Base-by-base conservation (phyloP, 2,888 invertebrate species). In the Apomyelois bistriatella region DNA sequence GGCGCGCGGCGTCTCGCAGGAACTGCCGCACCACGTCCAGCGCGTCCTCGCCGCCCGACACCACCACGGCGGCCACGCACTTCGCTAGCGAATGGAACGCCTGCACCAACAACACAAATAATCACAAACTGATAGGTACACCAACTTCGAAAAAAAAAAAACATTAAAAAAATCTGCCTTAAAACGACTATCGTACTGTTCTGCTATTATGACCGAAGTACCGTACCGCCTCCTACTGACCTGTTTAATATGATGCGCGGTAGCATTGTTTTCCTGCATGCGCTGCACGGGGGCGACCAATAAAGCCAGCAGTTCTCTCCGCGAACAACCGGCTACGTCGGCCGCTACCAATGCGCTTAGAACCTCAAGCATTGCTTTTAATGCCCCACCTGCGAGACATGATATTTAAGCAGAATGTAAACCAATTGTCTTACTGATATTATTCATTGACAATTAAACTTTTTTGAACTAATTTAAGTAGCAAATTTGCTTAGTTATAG, bases 61-160 rank as follows among this genome's bases (percentile, higher is more conserved):
- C 94, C 10, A 97, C 97, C 53, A 99, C 93, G 0, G 98, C 97
- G 5, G 99, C 98, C 52, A 98, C 97, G 81, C 98, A 98, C 81
- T 99, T 98, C 5, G 99, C 98, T 68, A 99, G 92, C 17, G 98
- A 98, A 83, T 98, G 97, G 89, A 96, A 98, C 13, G 98, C 98
- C 89, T 95, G 92, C 59, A 28, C 15, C n/a, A 46, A 0, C 17
- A 22, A 13, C 9, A 32, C 8, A 12, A 30, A 49, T 30, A 28
- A 12, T n/a, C n/a, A n/a, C n/a, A n/a, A n/a, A n/a, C n/a, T n/a
- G n/a, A n/a, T n/a, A n/a, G n/a, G n/a, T n/a, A n/a, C n/a, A n/a
- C n/a, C n/a, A n/a, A n/a, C n/a, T n/a, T n/a, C n/a, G n/a, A 22
- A 22, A 22, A 22, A 22, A 22, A 3, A 22, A n/a, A n/a, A n/a